Conservation (phyloP, 1,140 invertebrate genomes). For the Zophobas morio region DNA sequence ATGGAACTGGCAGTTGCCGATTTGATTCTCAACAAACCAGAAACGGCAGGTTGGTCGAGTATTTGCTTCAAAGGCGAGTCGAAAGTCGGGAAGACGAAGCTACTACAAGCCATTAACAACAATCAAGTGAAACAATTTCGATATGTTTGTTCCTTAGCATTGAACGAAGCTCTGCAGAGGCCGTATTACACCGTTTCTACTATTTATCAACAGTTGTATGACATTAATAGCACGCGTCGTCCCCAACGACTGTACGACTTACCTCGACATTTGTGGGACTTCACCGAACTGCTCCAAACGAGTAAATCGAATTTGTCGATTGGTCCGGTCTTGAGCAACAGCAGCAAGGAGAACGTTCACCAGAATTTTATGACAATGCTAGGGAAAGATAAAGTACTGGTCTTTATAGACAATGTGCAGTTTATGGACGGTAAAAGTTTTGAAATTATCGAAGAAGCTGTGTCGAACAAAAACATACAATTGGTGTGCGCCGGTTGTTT, state of each 20-base stretch:
- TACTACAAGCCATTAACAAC: slow-evolving; percentile 67
- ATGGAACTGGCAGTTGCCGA: slow-evolving; percentile 68
- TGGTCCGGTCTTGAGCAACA: background rate
- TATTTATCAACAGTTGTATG: slow-evolving; percentile 55
- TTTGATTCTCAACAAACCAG: slow-evolving; percentile 64
- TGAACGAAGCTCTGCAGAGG: slow-evolving; percentile 40
- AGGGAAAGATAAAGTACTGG: slow-evolving; percentile 16
- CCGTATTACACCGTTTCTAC: slow-evolving; percentile 54
- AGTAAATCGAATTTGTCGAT: slow-evolving; percentile 16
- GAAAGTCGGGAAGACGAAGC: slow-evolving; percentile 68
- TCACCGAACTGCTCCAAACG: slow-evolving; percentile 52
- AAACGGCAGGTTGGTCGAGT: slow-evolving; percentile 53
- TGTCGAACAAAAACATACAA: slow-evolving; percentile 42
- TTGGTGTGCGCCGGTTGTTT: slow-evolving; percentile 52
- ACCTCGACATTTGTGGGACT: slow-evolving; percentile 50
- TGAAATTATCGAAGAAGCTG: slow-evolving; percentile 47
- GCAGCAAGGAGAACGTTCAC: slow-evolving; percentile 11
- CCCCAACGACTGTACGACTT: slow-evolving; percentile 6
- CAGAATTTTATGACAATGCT: slow-evolving; percentile 26
- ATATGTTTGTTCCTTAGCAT: slow-evolving; percentile 39
- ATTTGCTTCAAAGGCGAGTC: slow-evolving; percentile 64
- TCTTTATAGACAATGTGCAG: slow-evolving; percentile 57
- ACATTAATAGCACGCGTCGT: slow-evolving; percentile 21
- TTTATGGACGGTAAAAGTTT: slow-evolving; percentile 54
- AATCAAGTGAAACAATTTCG: slow-evolving; percentile 46